Evolutionary conservation across 2,888 invertebrate genomes (phyloP).

Genomic region (Cryptocephalus primarius): DNA sequence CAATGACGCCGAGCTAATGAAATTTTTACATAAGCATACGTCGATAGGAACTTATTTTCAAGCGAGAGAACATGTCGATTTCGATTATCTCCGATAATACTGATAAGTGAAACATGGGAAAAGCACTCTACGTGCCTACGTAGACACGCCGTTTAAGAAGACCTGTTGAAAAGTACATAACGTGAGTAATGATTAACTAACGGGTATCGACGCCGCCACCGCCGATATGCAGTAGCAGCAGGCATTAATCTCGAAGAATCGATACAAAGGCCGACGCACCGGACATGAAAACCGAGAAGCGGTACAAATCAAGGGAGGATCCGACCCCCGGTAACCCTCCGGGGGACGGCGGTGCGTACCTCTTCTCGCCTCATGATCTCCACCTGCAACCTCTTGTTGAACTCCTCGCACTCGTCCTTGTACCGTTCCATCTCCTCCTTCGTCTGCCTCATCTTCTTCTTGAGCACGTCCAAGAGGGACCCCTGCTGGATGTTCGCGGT

Average conservation of each 20-base stretch:
- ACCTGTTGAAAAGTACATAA: too few relatives aligned
- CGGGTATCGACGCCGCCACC: background rate
- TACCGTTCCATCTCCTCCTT: conserved; percentile 98
- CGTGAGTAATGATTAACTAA: too few relatives aligned
- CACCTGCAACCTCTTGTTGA: conserved; percentile 87
- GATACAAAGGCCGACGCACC: conserved; percentile 3
- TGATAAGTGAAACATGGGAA: too few relatives aligned
- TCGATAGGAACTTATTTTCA: too few relatives aligned
- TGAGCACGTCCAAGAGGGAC: conserved; percentile 90
- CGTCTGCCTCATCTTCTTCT: conserved; percentile 99
- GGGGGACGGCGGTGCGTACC: conserved; percentile 45
- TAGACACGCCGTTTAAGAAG: too few relatives aligned
- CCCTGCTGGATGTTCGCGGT: conserved; percentile 86
- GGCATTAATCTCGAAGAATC: conserved; percentile 1
- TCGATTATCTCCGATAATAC: too few relatives aligned
- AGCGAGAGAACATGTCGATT: too few relatives aligned
- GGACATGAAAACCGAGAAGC: background rate
- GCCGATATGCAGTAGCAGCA: background rate
- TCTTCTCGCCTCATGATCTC: conserved; percentile 96
- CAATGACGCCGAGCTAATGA: too few relatives aligned
- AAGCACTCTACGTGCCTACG: too few relatives aligned
- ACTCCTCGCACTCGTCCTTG: conserved; percentile 95
- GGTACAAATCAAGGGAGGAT: too few relatives aligned
- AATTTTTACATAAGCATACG: too few relatives aligned
- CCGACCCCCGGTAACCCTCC: background rate